Evolutionary conservation across 1,140 invertebrate species (phyloP), one percentile per base, ranked within the genome.

Genomic region (Tetramorium alpestre): DNA sequence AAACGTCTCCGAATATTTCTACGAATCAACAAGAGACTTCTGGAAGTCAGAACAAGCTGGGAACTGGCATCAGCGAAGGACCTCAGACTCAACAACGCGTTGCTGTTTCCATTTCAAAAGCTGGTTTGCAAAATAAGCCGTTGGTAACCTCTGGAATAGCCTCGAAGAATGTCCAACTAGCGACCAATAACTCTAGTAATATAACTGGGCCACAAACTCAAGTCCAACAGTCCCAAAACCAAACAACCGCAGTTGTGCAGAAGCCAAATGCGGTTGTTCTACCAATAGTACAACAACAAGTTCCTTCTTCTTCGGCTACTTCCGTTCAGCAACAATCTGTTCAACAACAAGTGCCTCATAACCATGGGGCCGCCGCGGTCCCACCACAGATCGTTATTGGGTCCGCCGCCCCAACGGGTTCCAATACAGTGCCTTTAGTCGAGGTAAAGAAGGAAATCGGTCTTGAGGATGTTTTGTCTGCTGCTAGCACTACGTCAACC

Each of bases 361-460:
- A 91, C 41, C 93, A 92, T 80, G 94, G 90, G 87, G 89, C 90
- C 92, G 94, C 75, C 89, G 88, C 92, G 85, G 47, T 51, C 13
- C 64, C 28, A 70, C 10, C 77, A 81, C 77, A 54, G 28, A 44
- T 49, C 16, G 28, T 60, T 22, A 38, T 72, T 2, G 69, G 92
- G 8, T 22, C 85, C 33, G 47, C 16, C 5, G 25, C 54, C 13
- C 80, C 80, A 56, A 60, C 69, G 6, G 41, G 69, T 60, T 70
- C 80, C 41, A 75, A 87, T 85, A 92, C 93, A 93, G 94, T 95
- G 93, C 95, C 95, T 95, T 94, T 95, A 93, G 91, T 93, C 82
- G 95, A 96, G 93, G 94, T 96, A 80, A 96, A 96, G 88, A 95
- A 96, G 76, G 95, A 96, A 91, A 90, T 94, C 78, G 51, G 41